Evolutionary conservation across 2,888 invertebrate species (phyloP).

Genomic region (Noctua comes): DNA sequence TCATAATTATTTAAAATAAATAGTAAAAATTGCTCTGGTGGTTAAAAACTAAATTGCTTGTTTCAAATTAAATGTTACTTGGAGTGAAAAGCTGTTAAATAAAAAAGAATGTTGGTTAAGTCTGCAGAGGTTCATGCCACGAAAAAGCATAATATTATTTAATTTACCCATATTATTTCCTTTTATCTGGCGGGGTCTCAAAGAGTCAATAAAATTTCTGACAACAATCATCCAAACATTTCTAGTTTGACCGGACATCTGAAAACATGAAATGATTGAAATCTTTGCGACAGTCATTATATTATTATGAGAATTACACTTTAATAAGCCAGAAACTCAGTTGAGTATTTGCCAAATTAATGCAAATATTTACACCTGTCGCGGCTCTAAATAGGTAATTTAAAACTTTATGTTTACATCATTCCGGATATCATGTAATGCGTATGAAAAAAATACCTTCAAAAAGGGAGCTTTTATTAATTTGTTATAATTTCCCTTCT

Average conservation of each 20-base stretch:
- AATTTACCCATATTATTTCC: conserved; percentile 83
- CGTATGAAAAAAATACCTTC: conserved; percentile 13
- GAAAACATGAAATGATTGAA: conserved; percentile 40
- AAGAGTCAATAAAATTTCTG: conserved; percentile 91
- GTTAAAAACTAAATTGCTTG: not conserved
- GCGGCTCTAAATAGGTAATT: not conserved
- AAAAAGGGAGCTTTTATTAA: conserved; percentile 13
- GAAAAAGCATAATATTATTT: not conserved
- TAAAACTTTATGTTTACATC: not conserved
- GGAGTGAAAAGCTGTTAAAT: not conserved
- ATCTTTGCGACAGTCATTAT: not conserved
- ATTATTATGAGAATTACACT: not conserved
- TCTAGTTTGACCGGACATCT: conserved; percentile 83
- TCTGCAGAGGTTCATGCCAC: not conserved
- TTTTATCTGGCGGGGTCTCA: conserved; percentile 83
- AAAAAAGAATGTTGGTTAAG: not conserved
- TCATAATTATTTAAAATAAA: not conserved
- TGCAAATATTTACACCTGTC: conserved; percentile 19
- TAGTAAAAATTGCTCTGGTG: not conserved
- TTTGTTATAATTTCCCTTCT: not conserved
- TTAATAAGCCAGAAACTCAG: not conserved
- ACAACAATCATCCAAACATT: conserved; percentile 87
- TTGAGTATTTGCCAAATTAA: conserved; percentile 33
- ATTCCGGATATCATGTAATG: not conserved
- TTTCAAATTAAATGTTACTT: not conserved